These are phyloP conservation scores for Pangasianodon hypophthalmus DNA, from an alignment of 2,113 vertebrate genomes.

Conservation along the genomic window DNA sequence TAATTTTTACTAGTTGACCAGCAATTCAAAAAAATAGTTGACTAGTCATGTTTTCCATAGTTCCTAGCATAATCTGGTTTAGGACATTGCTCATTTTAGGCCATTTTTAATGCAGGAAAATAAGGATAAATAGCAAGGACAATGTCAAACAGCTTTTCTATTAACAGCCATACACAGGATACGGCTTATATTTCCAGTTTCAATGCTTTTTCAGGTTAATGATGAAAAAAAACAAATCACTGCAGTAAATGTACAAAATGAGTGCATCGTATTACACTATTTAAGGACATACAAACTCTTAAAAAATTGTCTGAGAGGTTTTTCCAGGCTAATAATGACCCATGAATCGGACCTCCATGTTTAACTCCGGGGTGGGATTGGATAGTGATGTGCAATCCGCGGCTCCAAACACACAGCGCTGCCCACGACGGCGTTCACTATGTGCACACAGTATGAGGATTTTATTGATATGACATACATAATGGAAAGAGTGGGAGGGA, in stretches of 20 bases:
- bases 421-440: not conserved
- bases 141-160: not conserved
- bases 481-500: not conserved
- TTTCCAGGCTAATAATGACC: not conserved
- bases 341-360: not conserved
- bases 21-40: not conserved
- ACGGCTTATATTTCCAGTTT: not conserved
- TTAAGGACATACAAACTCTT: not conserved
- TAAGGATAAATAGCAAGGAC: not conserved
- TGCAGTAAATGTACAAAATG: not conserved
- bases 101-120: not conserved
- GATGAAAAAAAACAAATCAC: not conserved
- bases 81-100: not conserved
- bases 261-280: not conserved
- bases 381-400: not conserved
- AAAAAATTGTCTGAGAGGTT: not conserved
- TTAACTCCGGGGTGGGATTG: not conserved
- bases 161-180: not conserved
- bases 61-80: not conserved
- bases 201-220: not conserved
- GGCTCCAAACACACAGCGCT: not conserved
- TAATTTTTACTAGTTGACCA: not conserved
- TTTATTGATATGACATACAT: not conserved
- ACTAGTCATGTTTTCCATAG: not conserved
- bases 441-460: not conserved